Percentiles rank a stretch among this genome's conserved stretches.
Evolutionary conservation across 2,888 invertebrate species (phyloP).

Genomic region (Chrysolina americana): DNA sequence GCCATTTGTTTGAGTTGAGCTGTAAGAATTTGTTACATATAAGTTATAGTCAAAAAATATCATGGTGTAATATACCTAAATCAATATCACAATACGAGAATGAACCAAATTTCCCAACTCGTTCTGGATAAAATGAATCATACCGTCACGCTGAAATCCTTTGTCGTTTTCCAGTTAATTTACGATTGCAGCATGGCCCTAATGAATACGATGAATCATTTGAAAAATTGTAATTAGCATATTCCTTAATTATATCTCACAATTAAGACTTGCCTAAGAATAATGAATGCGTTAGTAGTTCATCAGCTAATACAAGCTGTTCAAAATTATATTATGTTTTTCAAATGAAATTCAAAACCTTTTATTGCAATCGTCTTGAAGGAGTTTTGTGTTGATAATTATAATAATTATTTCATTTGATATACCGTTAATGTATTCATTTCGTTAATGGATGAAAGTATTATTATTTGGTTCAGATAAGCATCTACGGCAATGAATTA

Average conservation of each 20-base stretch:
- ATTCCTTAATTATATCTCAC: conserved; percentile 8
- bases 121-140: conserved; percentile 4
- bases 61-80: too few relatives aligned
- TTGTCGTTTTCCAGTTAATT: background rate
- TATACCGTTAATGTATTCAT: background rate
- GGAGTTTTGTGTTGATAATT: conserved; percentile 5
- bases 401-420: conserved; percentile 4
- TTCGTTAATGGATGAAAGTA: background rate
- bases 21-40: too few relatives aligned
- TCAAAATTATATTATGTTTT: background rate
- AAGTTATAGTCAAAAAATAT: too few relatives aligned
- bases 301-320: background rate
- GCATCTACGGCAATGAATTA: conserved; percentile 41
- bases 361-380: background rate
- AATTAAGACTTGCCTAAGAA: background rate
- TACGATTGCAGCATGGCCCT: conserved; percentile 2
- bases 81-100: background rate
- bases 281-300: conserved; percentile 3
- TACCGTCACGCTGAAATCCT: conserved; percentile 1
- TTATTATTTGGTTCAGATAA: conserved; percentile 35
- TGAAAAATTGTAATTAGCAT: conserved; percentile 4
- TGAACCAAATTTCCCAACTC: background rate
- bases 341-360: background rate
- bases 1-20: too few relatives aligned
- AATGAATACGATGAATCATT: conserved; percentile 11